Percentiles rank a stretch among this genome's conserved stretches.
phyloP scores from a whole-genome alignment of 2,888 invertebrate genomes.

The Flexamia atlantica region DNA sequence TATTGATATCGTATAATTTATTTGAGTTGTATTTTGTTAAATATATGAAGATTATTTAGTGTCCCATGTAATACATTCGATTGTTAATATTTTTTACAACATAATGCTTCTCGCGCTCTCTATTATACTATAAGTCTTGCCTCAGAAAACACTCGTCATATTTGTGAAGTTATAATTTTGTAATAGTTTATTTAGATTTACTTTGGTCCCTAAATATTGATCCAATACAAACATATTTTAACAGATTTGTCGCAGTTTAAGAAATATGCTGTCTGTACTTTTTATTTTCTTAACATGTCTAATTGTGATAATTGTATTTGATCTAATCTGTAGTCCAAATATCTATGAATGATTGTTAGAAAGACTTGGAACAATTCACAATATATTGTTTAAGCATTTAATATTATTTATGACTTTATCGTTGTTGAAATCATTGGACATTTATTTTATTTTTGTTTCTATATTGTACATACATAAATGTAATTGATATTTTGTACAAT shows the following conservation, averaged over 20 bases:
- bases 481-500: conserved; percentile 51
- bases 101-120: conserved; percentile 18
- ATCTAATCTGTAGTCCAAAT: conserved; percentile 12
- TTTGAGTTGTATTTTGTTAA: conserved; percentile 26
- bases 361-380: conserved; percentile 10
- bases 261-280: not conserved
- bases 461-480: conserved; percentile 41
- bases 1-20: conserved; percentile 28
- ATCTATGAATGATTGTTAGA: conserved; percentile 7
- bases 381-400: conserved; percentile 16
- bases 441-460: conserved; percentile 50
- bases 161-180: not conserved
- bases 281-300: conserved; percentile 8
- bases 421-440: conserved; percentile 37
- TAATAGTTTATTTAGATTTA: not conserved
- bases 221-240: not conserved
- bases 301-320: conserved; percentile 45
- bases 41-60: not conserved
- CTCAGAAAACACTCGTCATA: not conserved
- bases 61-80: not conserved
- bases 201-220: not conserved
- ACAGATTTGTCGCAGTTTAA: not conserved
- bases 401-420: conserved; percentile 36
- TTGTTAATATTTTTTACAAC: conserved; percentile 12
- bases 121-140: conserved; percentile 29